Evolutionary conservation across 2,797 vertebrate species (phyloP), one percentile per base, ranked within the genome.

Genomic region (Chaetophractus vellerosus): DNA sequence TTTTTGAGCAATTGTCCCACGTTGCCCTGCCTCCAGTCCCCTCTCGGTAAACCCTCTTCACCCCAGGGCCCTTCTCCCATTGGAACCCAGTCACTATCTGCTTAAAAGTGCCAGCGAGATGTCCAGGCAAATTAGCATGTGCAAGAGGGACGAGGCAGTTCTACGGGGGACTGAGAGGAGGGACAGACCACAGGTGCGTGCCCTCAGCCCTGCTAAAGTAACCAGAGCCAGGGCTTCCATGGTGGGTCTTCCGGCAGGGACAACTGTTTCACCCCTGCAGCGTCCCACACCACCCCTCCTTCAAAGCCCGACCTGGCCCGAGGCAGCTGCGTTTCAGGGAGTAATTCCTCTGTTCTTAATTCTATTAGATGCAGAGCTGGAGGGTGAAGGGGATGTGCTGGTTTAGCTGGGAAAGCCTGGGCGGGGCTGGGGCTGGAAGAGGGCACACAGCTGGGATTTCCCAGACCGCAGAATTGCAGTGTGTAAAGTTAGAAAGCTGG

Each of bases 301-400:
- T 68, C 9, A 50, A 15, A 48, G 26, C 21, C 15, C 36, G 7
- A 26, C 26, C 82, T 48, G 66, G 50, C 38, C 26, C 1, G 0
- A 2, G 68, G 85, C 83, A 92, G 80, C 93, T 96, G 79, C 91
- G 28, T 76, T 94, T 94, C 88, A 88, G 83, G 94, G 88, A 71
- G 38, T 33, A 64, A 83, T 79, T 41, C 63, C 50, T 85, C 41
- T 18, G 3, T 69, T 85, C 72, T 61, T 66, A 66, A 61, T 36
- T 72, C 72, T 50, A 45, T 57, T 28, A 0, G 26, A 9, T 15
- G 9, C 79, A 6, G 7, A 72, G 12, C 41, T n/a, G 68, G 36
- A 63, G 18, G 28, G 33, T 7, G 24, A 28, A 55, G 4, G 14
- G 36, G n/a, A 48, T 16, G 21, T 14, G 15, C 31, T 2, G 36